Base-by-base conservation (phyloP, 2,888 invertebrate species). In the Prostheceraeus crozeri region DNA sequence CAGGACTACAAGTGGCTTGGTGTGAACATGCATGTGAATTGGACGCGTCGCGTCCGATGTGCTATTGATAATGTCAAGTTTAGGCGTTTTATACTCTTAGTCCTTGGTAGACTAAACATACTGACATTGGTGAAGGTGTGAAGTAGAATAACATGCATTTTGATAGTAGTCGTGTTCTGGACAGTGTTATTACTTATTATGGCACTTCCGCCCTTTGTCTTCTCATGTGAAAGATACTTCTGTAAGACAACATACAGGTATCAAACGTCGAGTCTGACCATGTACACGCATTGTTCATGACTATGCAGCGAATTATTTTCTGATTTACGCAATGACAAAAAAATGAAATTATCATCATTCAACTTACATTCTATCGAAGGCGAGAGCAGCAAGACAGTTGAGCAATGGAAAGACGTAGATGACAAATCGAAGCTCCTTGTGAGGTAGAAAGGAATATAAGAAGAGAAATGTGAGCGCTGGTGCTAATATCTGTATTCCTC, bases 391-490 rank as follows among this genome's bases (percentile, higher is more conserved):
- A 10, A 86, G 83, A 65, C 87, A 82, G 78, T 96, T 94, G 61
- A 96, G 80, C 67, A 96, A 78, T 11, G 98, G 98, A 74, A 94
- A 85, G n/a, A 87, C 85, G 73, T 98, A 98, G 67, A 98, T 87
- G 67, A 98, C 89, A 77, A 98, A 99, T 55, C 98, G 81, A 33
- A 96, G 80, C 77, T 98, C 98, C 75, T 98, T 99, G 74, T 99
- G 98, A 0, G 98, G 96, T 64, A 99, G 78, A 72, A 93, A 82
- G 8, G 96, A 98, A 76, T 88, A 96, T n/a, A 91, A 74, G 25
- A 85, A 72, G 58, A 98, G 84, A 78, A 90, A 96, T 31, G 82
- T 75, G 1, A 72, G n/a, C n/a, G n/a, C n/a, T 10, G 10, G n/a
- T 33, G n/a, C n/a, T 10, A 11, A 33, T 33, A 30, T 1, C 66